Conservation (phyloP, 2,113 vertebrate genomes). For the Piprites chloris region DNA sequence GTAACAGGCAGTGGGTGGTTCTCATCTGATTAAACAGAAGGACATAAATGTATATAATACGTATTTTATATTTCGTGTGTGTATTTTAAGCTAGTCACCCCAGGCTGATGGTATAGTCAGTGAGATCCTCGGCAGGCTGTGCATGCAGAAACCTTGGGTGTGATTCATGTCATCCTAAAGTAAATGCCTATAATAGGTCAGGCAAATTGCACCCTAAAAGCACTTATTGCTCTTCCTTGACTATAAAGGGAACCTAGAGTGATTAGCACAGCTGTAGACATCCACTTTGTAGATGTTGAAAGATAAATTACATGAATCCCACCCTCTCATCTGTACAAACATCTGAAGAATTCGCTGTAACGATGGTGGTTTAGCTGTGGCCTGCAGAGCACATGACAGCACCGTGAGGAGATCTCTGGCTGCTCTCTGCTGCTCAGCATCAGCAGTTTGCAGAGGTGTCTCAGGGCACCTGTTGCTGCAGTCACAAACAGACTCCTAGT, state of each 20-base stretch:
- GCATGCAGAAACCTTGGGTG: background rate
- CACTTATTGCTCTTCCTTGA: background rate
- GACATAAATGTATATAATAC: background rate
- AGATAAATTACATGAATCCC: constrained; percentile 25
- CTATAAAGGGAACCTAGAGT: background rate
- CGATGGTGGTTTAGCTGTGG: background rate
- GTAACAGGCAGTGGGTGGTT: background rate
- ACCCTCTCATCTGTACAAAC: background rate
- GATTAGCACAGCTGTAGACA: constrained; percentile 27
- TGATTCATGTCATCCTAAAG: background rate
- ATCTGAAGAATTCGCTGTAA: constrained; percentile 13
- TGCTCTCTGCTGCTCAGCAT: background rate
- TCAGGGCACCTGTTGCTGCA: background rate
- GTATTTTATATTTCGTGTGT: background rate
- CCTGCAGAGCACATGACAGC: background rate
- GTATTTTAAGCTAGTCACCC: background rate
- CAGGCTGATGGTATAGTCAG: background rate
- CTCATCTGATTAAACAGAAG: background rate
- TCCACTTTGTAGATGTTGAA: constrained; percentile 51
- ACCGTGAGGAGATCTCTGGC: background rate
- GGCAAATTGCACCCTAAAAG: constrained; percentile 39
- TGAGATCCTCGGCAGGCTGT: background rate
- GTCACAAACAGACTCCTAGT: background rate
- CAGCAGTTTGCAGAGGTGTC: background rate
- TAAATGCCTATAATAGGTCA: background rate